Evolutionary conservation across 2,113 vertebrate species (phyloP).

Genomic region (Scartelaos histophorus): DNA sequence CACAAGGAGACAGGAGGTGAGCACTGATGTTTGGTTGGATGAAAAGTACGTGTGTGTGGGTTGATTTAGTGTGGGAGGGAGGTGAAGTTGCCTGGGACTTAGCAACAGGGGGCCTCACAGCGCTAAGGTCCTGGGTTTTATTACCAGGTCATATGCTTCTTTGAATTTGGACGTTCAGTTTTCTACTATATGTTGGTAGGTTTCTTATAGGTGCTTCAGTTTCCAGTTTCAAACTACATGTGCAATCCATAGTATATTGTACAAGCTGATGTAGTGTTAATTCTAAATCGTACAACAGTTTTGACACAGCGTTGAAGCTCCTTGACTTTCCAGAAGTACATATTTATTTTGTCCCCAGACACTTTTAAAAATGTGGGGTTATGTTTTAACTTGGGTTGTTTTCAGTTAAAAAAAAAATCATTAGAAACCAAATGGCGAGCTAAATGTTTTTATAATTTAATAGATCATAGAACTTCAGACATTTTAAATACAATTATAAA

Average conservation of each 20-base stretch:
- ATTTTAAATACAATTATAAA: no score
- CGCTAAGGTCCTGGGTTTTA: neutral
- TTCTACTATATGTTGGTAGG: neutral
- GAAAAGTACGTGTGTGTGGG: constrained; percentile 4
- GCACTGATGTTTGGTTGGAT: neutral
- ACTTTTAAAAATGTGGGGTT: no score
- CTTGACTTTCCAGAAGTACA: no score
- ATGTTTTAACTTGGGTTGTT: no score
- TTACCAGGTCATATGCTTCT: neutral
- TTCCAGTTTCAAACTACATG: neutral
- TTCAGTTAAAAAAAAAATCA: no score
- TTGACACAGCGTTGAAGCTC: no score
- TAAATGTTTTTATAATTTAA: no score
- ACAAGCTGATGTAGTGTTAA: neutral
- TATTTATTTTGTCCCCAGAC: no score
- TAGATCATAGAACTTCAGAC: no score
- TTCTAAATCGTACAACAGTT: no score
- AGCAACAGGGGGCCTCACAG: neutral
- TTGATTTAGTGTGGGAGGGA: neutral
- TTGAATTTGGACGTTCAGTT: neutral
- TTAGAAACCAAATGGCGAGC: no score
- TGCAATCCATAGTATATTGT: neutral
- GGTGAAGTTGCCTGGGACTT: neutral
- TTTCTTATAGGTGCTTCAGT: neutral
- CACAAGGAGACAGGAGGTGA: constrained; percentile 11